Conservation (phyloP, 2,797 vertebrate species). For the Botia almorhae region DNA sequence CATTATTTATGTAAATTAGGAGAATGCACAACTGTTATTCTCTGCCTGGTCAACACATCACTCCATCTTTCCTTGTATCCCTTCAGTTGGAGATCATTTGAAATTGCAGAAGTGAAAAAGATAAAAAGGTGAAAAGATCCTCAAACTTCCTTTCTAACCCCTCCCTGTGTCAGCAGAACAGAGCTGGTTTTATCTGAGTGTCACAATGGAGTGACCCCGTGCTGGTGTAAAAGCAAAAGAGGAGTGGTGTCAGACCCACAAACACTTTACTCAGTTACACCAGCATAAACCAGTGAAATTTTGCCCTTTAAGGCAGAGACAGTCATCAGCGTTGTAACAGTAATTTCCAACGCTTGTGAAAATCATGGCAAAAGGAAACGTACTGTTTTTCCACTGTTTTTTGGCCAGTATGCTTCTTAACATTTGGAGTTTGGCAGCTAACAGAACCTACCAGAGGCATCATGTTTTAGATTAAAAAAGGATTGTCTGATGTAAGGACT, state of each 20-base stretch:
- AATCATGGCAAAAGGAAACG: constrained; percentile 62
- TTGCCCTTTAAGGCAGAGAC: constrained; percentile 78
- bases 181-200: constrained; percentile 29
- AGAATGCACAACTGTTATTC: neutral
- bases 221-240: constrained; percentile 22
- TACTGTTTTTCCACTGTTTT: constrained; percentile 57
- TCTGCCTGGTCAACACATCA: neutral
- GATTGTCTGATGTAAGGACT: neutral
- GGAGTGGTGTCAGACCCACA: constrained; percentile 47
- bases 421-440: constrained; percentile 47
- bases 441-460: constrained; percentile 10
- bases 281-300: constrained; percentile 52
- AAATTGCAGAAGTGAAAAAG: constrained; percentile 41
- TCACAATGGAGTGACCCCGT: constrained; percentile 17
- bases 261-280: neutral
- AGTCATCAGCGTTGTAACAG: constrained; percentile 62
- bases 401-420: constrained; percentile 34
- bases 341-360: constrained; percentile 67
- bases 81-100: constrained; percentile 20
- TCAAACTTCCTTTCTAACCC: constrained; percentile 44
- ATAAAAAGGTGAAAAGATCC: neutral
- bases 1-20: neutral
- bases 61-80: neutral
- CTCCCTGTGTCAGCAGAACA: constrained; percentile 46
- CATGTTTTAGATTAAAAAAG: neutral